These are phyloP conservation scores for Tenodera sinensis DNA, from an alignment of 2,888 invertebrate genomes.

Conservation along the genomic window DNA sequence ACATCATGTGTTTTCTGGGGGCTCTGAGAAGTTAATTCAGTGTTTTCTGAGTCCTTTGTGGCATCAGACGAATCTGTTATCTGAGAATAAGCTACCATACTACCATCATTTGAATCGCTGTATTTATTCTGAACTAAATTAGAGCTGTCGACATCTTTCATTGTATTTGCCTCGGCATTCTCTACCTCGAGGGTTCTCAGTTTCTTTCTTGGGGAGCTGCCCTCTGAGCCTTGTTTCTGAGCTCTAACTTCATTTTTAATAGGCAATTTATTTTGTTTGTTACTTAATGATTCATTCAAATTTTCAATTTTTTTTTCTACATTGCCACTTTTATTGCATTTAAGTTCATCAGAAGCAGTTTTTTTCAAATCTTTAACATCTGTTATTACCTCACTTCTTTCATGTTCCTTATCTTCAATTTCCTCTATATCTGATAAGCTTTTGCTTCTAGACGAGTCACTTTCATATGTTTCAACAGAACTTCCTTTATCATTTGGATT, in stretches of 20 bases:
- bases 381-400: neutral
- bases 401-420: neutral
- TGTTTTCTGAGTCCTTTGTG: neutral
- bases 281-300: neutral
- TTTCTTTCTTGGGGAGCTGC: neutral
- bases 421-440: neutral
- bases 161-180: neutral
- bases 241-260: neutral
- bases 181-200: neutral
- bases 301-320: neutral
- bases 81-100: neutral
- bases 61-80: neutral
- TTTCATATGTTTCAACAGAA: neutral
- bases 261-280: neutral
- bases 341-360: neutral
- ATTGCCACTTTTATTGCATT: neutral
- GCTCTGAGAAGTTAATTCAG: neutral
- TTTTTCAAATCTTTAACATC: neutral
- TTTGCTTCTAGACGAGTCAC: neutral
- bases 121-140: neutral
- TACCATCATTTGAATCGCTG: neutral
- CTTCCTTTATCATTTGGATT: neutral
- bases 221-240: neutral
- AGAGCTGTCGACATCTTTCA: neutral
- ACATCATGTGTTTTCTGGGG: neutral